Percentiles rank a stretch among this genome's conserved stretches.
phyloP scores from a whole-genome alignment of 2,113 vertebrate genomes.

The Vulpes vulpes region DNA sequence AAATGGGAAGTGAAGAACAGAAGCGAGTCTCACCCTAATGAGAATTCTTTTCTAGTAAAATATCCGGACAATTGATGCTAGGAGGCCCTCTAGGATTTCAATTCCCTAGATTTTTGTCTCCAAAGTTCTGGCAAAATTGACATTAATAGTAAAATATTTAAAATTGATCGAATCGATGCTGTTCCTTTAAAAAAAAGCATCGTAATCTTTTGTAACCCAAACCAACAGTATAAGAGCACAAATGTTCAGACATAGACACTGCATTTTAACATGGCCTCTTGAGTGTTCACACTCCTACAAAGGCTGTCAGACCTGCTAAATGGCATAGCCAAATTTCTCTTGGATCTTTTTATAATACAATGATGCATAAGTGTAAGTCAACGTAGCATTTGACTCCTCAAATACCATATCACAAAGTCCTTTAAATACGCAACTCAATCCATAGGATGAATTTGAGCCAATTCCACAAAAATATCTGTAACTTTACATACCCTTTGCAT shows the following conservation, averaged over 20 bases:
- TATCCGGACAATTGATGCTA: conserved; percentile 11
- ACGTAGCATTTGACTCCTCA: conserved; percentile 82
- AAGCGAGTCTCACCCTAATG: conserved; percentile 32
- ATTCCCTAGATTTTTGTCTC: conserved; percentile 20
- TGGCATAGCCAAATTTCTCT: conserved; percentile 83
- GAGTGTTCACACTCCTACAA: conserved; percentile 82
- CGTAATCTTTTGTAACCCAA: conserved; percentile 73
- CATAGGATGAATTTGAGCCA: conserved; percentile 71
- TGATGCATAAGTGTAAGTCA: conserved; percentile 82
- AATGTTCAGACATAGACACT: conserved; percentile 79
- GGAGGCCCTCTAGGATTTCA: background rate
- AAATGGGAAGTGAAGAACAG: conserved; percentile 62
- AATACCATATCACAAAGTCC: conserved; percentile 80
- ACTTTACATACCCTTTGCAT: conserved; percentile 70
- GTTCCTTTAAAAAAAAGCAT: conserved; percentile 70
- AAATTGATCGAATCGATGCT: conserved; percentile 4
- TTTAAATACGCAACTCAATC: conserved; percentile 74
- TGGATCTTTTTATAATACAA: conserved; percentile 84
- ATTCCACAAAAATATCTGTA: conserved; percentile 70
- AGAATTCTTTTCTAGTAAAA: conserved; percentile 29
- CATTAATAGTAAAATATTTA: conserved; percentile 68
- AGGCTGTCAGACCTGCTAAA: conserved; percentile 85
- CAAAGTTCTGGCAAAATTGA: conserved; percentile 12
- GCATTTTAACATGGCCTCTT: conserved; percentile 81
- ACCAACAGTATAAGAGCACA: conserved; percentile 69